phyloP scores from a whole-genome alignment of 2,888 invertebrate species.

The Pristionchus mayeri region DNA sequence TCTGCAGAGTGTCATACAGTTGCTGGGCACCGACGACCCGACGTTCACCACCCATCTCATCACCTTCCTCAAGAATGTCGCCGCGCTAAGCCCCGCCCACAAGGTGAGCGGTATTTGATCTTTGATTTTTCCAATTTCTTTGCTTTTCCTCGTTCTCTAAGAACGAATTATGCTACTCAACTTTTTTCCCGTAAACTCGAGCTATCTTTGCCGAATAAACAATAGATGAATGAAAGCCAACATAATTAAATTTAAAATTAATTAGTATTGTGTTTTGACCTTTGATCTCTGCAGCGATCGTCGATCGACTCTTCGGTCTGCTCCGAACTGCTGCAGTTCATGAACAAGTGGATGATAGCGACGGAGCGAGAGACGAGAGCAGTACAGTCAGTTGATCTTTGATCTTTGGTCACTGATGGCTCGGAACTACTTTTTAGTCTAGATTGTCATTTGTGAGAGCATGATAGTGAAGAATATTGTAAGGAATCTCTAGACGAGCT shows the following conservation, averaged over 20 bases:
- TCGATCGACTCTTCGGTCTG: not conserved
- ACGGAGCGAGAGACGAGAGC: not conserved
- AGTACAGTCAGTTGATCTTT: not conserved
- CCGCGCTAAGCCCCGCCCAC: conserved; percentile 15
- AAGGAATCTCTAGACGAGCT: too few species aligned
- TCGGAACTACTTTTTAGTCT: too few species aligned
- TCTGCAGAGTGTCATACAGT: conserved; percentile 1
- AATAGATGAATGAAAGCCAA: too few species aligned
- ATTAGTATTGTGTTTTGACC: too few species aligned
- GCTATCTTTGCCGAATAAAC: too few species aligned
- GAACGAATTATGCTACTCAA: not conserved
- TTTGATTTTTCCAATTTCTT: not conserved
- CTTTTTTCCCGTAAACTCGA: not conserved
- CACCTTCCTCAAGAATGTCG: conserved; percentile 3
- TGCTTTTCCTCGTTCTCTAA: not conserved
- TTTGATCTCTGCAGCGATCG: conserved; percentile 10
- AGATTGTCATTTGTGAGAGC: too few species aligned
- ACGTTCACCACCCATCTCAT: conserved; percentile 3
- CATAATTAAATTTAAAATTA: too few species aligned
- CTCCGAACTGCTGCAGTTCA: conserved; percentile 23
- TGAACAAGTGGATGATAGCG: conserved; percentile 27
- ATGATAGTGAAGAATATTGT: too few species aligned
- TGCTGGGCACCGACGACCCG: conserved; percentile 37
- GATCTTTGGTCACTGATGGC: too few species aligned
- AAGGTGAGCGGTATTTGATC: conserved; percentile 31